phyloP scores from a whole-genome alignment of 2,888 invertebrate genomes.

The Lithophane semibrunnea region DNA sequence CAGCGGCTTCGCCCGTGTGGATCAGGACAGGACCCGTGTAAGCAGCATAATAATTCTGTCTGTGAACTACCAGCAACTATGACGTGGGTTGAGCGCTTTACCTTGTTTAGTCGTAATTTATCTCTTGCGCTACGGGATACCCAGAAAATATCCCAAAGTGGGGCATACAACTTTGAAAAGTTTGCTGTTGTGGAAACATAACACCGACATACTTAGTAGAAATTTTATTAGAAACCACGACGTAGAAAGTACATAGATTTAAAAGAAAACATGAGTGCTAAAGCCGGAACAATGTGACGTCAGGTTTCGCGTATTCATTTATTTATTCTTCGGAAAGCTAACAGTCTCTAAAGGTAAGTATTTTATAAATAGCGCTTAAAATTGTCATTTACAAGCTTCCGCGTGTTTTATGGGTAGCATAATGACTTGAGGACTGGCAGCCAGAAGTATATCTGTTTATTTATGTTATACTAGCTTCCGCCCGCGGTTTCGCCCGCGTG shows the following conservation, averaged over 20 bases:
- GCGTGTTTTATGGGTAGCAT: neutral
- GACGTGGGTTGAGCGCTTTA: conserved; percentile 22
- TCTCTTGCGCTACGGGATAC: conserved; percentile 26
- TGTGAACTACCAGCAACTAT: conserved; percentile 27
- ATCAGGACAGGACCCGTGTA: too few relatives aligned
- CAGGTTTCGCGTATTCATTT: conserved; percentile 5
- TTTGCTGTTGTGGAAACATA: conserved; percentile 26
- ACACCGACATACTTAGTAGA: conserved; percentile 9
- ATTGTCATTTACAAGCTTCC: too few relatives aligned
- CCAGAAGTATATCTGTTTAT: conserved; percentile 1
- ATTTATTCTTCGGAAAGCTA: too few relatives aligned
- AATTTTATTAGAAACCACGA: conserved; percentile 38
- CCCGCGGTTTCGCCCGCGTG: too few relatives aligned
- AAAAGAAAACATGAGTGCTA: conserved; percentile 28
- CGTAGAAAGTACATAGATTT: conserved; percentile 39
- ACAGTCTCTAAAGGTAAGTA: too few relatives aligned
- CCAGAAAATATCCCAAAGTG: conserved; percentile 19
- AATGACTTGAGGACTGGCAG: neutral
- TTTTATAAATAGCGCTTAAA: too few relatives aligned
- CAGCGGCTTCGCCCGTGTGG: too few relatives aligned
- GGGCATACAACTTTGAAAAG: conserved; percentile 27
- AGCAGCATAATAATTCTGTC: neutral
- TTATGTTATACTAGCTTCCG: neutral
- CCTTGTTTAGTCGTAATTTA: conserved; percentile 35
- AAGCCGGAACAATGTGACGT: conserved; percentile 12